Evolutionary conservation across 2,797 vertebrate genomes (phyloP), one percentile per base, ranked within the genome.

Genomic region (Stomatorhinus walkeri): DNA sequence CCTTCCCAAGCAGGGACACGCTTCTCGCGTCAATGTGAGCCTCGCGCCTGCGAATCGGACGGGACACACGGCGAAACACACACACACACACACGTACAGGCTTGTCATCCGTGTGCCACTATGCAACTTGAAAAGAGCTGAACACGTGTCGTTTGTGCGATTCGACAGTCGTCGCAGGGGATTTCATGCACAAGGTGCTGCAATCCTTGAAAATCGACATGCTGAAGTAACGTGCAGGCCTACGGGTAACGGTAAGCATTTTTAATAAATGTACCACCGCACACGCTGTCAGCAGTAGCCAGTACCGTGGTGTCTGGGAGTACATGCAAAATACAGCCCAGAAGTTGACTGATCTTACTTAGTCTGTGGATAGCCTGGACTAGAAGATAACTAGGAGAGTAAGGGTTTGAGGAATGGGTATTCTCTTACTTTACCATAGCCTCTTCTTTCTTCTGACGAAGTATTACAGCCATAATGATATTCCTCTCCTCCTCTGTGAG

Each of bases 391-490:
- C 28, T 56, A 59, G 24, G 84, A 28, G 32, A 2, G 72, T 51
- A 87, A 48, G 32, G 8, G 28, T 83, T 51, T 81, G 9, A 79
- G 19, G 43, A 46, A 87, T 56, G 48, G n/a, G 12, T 51, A 87
- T 46, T 89, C 90, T 85, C 98, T 98, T 98, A 99, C 98, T 98
- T 99, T 95, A 98, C 95, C 97, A 98, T 98, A 96, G 97, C 98
- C 92, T 99, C 98, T 94, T 99, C 98, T 92, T 99, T 97, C 93
- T 96, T 97, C 93, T 99, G 98, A 92, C 98, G 96, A 95, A 97
- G 97, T 97, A 99, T 97, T 94, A 99, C 98, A 94, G 98, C 98
- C 98, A 99, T 97, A 94, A 99, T 99, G 91, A 98, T 97, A 96
- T 96, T 97, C 94, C 97, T 96, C 95, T 99, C 98, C 85, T 99